These are phyloP conservation scores for Ciconia boyciana DNA, from an alignment of 2,113 vertebrate genomes.

Conservation along the genomic window DNA sequence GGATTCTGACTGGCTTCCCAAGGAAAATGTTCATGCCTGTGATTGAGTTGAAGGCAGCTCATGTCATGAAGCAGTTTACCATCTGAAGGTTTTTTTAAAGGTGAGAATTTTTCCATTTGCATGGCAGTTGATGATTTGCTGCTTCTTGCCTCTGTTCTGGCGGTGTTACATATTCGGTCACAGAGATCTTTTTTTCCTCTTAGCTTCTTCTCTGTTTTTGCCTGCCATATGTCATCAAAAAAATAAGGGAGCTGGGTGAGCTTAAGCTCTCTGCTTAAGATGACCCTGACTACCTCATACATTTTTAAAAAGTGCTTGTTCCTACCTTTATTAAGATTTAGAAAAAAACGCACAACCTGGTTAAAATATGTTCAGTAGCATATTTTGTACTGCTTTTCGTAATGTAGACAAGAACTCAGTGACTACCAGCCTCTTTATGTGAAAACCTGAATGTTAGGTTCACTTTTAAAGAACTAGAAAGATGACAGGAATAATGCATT, in stretches of 20 bases:
- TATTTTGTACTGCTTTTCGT: not conserved
- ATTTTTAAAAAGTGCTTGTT: not conserved
- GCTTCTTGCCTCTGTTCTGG: not conserved
- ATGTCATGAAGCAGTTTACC: not conserved
- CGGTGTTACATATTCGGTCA: not conserved
- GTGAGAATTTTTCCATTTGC: not conserved
- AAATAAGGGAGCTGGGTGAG: not conserved
- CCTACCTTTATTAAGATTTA: not conserved
- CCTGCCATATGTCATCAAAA: not conserved
- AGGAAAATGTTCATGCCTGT: not conserved
- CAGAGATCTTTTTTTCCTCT: not conserved
- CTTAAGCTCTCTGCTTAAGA: not conserved
- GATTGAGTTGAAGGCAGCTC: not conserved
- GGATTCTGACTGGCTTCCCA: not conserved
- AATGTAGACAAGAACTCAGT: not conserved
- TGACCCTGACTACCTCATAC: not conserved
- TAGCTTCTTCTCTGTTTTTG: not conserved
- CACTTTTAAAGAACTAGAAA: not conserved
- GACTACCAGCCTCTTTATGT: not conserved
- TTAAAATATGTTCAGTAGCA: not conserved
- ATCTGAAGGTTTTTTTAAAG: not conserved
- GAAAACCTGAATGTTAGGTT: not conserved
- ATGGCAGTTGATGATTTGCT: not conserved
- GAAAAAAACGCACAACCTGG: accelerated
- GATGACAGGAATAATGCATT: not conserved